These are phyloP conservation scores for Druceiella hillmani DNA, from an alignment of 2,888 invertebrate species.

Conservation along the genomic window DNA sequence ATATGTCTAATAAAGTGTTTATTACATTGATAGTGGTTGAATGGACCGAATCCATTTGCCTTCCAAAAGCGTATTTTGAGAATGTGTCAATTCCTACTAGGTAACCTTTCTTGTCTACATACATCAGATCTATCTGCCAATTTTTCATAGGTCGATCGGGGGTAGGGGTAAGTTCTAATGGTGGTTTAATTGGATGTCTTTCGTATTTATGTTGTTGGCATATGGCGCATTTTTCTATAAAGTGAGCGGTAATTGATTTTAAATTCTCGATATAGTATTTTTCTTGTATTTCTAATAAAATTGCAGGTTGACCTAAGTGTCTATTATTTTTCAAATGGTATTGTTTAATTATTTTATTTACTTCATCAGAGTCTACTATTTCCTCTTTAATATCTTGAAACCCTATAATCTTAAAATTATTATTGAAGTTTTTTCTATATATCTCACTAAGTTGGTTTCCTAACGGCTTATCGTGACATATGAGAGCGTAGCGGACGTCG, in stretches of 20 bases:
- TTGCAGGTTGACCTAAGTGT: background rate
- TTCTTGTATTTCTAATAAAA: background rate
- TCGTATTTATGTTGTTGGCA: background rate
- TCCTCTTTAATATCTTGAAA: background rate
- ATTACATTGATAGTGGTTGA: too few relatives aligned
- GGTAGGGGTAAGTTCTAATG: background rate
- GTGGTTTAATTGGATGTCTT: background rate
- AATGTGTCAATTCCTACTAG: background rate
- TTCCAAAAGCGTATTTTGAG: background rate
- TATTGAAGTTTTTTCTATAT: background rate
- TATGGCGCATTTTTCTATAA: background rate
- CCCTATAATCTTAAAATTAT: background rate
- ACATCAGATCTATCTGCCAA: background rate
- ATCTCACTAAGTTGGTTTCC: background rate
- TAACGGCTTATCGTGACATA: background rate
- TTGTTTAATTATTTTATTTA: background rate
- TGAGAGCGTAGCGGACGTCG: background rate
- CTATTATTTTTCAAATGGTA: background rate
- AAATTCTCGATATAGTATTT: slow-evolving; percentile 1
- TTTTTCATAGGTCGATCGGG: background rate
- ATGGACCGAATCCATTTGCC: background rate
- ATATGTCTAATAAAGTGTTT: too few relatives aligned
- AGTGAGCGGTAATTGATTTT: background rate
- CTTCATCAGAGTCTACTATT: background rate
- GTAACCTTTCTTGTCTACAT: background rate